A percentile compares a stretch with the other conserved stretches of the same genome.
Conservation (phyloP, 2,113 vertebrate species). For the Rhodinocichla rosea region DNA sequence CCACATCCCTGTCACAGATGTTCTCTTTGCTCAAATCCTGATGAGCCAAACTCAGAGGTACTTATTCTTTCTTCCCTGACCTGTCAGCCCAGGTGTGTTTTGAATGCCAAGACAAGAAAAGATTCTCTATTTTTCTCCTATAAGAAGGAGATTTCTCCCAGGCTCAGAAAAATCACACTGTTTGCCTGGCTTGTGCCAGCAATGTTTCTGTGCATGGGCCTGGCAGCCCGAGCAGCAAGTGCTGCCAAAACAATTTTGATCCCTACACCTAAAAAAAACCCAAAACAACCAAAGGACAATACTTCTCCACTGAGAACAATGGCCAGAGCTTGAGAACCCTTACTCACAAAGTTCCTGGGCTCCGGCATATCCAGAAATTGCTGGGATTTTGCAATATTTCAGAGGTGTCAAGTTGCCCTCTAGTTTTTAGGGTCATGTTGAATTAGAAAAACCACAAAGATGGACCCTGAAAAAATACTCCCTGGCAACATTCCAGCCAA, state of each 20-base stretch:
- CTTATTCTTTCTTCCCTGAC: neutral
- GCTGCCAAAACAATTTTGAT: conserved; percentile 24
- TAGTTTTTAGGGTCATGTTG: neutral
- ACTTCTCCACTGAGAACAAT: neutral
- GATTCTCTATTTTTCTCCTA: neutral
- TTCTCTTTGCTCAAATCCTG: neutral
- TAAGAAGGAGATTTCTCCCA: neutral
- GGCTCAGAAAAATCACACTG: neutral
- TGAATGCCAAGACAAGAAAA: neutral
- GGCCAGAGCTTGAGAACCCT: neutral
- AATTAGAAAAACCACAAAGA: conserved; percentile 9
- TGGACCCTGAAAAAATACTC: neutral
- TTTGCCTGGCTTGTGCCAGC: neutral
- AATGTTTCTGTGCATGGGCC: neutral
- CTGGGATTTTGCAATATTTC: neutral
- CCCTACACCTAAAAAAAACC: neutral
- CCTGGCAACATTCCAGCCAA: neutral
- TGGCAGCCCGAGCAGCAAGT: neutral
- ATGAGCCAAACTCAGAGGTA: neutral
- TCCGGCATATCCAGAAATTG: neutral
- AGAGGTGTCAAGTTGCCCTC: neutral
- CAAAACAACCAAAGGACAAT: neutral
- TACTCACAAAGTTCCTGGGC: neutral
- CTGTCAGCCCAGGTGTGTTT: neutral
- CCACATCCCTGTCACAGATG: neutral